A percentile compares a stretch with the other conserved stretches of the same genome.
Evolutionary conservation across 1,140 invertebrate species (phyloP).

Genomic region (Littorina saxatilis): DNA sequence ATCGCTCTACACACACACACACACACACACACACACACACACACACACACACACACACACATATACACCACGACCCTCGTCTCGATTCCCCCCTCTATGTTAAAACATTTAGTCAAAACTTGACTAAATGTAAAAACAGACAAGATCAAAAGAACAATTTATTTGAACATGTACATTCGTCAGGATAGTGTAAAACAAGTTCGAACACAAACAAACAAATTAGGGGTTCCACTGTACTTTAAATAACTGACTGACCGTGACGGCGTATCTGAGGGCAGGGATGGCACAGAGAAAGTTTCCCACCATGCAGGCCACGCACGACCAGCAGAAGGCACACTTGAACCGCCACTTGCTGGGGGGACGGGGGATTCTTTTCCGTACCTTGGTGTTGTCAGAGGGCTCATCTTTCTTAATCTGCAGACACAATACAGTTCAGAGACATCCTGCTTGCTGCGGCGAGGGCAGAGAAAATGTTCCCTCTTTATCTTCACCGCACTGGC

Average conservation of each 20-base stretch:
- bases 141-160: not conserved
- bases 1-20: slow-evolving; percentile 25
- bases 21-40: not conserved
- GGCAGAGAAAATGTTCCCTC: too few species aligned
- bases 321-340: slow-evolving; percentile 30
- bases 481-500: too few species aligned
- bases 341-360: slow-evolving; percentile 19
- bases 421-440: too few species aligned
- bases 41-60: not conserved
- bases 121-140: too few species aligned
- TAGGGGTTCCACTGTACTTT: too few species aligned
- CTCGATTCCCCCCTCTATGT: too few species aligned
- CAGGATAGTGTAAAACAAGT: too few species aligned
- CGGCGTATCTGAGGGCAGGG: slow-evolving; percentile 26
- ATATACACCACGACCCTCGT: too few species aligned
- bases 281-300: slow-evolving; percentile 32
- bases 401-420: not conserved
- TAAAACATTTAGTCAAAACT: too few species aligned
- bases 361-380: slow-evolving; percentile 23
- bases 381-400: not conserved
- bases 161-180: too few species aligned
- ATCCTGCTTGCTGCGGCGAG: too few species aligned
- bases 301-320: slow-evolving; percentile 15
- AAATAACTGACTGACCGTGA: slow-evolving; percentile 17
- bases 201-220: too few species aligned